Conservation (phyloP, 2,113 vertebrate genomes). For the Mormoops blainvillei region DNA sequence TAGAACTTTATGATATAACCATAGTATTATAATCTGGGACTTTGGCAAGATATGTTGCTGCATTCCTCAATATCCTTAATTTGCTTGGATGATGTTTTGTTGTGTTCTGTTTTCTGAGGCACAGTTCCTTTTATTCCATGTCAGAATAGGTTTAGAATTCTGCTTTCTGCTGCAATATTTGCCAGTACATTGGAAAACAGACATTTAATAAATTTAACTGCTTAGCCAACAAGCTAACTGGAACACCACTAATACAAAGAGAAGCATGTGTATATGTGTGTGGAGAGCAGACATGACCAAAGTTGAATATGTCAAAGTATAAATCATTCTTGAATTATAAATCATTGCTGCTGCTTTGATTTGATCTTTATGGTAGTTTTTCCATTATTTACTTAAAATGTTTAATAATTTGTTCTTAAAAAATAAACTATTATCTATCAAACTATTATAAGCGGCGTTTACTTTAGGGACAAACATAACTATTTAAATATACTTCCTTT, state of each 20-base stretch:
- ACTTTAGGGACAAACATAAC: neutral
- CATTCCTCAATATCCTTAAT: slow-evolving; percentile 35
- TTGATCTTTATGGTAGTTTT: too few species aligned
- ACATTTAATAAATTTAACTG: slow-evolving; percentile 5
- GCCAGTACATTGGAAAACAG: neutral
- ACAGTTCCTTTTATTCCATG: neutral
- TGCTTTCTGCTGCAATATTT: slow-evolving; percentile 38
- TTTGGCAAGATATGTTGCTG: slow-evolving; percentile 7
- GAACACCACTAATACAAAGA: neutral
- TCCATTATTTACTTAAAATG: neutral
- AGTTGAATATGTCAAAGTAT: neutral
- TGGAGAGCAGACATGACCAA: neutral
- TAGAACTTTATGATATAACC: neutral
- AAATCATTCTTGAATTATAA: neutral
- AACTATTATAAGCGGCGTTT: neutral
- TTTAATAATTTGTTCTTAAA: neutral
- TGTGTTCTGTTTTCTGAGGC: slow-evolving; percentile 39
- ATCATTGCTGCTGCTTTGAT: neutral
- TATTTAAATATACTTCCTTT: neutral
- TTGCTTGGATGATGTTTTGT: slow-evolving; percentile 20
- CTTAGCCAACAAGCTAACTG: neutral
- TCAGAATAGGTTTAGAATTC: slow-evolving; percentile 23
- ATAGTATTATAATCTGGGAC: neutral
- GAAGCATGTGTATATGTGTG: neutral
- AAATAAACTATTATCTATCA: neutral